These are phyloP conservation scores for Archaeoteleia sp. DNA, from an alignment of 2,888 invertebrate species.

Conservation along the genomic window DNA sequence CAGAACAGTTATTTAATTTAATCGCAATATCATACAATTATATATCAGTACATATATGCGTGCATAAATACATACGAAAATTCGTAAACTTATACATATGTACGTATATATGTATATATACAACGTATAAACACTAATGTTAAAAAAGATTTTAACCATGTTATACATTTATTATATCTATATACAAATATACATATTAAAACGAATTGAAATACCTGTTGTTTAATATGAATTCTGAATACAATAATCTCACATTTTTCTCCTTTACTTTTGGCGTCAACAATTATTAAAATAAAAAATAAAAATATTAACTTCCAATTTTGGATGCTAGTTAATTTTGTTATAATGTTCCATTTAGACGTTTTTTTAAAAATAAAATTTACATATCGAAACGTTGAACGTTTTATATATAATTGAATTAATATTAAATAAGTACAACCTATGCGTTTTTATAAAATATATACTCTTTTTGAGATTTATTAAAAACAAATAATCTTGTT, in stretches of 20 bases:
- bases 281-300: not conserved
- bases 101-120: conserved; percentile 35
- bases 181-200: conserved; percentile 45
- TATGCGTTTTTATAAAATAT: too few species aligned
- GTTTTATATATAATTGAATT: too few species aligned
- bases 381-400: too few species aligned
- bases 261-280: conserved; percentile 8
- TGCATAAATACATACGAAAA: conserved; percentile 37
- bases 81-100: conserved; percentile 32
- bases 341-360: too few species aligned
- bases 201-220: conserved; percentile 34
- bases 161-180: conserved; percentile 51
- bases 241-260: conserved; percentile 28
- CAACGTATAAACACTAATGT: conserved; percentile 31
- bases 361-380: too few species aligned
- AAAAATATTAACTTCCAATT: too few species aligned
- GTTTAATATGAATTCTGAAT: conserved; percentile 48
- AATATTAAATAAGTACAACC: too few species aligned
- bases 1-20: conserved; percentile 38
- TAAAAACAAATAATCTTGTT: too few species aligned
- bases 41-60: conserved; percentile 26
- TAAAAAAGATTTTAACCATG: conserved; percentile 42
- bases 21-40: conserved; percentile 30
- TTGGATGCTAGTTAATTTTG: too few species aligned
- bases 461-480: too few species aligned